Evolutionary conservation across 1,140 invertebrate genomes (phyloP), one percentile per base, ranked within the genome.

Genomic region (Saxidomus purpurata): DNA sequence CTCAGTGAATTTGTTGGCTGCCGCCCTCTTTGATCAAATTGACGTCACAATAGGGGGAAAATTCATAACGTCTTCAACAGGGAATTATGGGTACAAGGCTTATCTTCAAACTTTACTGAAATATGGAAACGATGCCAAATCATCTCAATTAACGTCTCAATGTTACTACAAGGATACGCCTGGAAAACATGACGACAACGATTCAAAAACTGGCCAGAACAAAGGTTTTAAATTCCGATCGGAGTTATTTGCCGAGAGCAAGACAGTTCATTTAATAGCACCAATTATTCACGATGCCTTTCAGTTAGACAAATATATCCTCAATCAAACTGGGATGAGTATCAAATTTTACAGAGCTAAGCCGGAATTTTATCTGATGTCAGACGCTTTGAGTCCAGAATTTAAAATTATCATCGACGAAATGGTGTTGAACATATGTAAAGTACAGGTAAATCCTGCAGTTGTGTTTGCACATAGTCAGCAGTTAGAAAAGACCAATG

Each of bases 11-110:
- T n/a, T 76, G 9, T 38, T 76, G 9, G 71, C 71, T 43, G 36
- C 40, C 28, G 34, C 71, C 4, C 43, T 76, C 40, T 76, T 76
- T 43, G 71, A 76, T 25, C 71, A 76, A 76, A 38, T 76, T 9
- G 71, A 76, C 43, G 71, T 76, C 11, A 76, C 71, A 1, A 76
- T 76, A 9, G 36, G 43, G n/a, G 71, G 71, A 40, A 76, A 76
- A n/a, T 76, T 40, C 43, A 22, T 76, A 11, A 76, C 71, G 1
- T 76, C 71, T 25, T 40, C 71, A 40, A 76, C 71, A 38, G 71
- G 71, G 3, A 3, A 76, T 40, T 76, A 76, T 47, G 36, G 9
- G n/a, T 40, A 43, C 36, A 76, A 76, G n/a, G 43, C 43, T 11
- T 9, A 9, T 1, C n/a, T 76, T 43, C 71, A 76, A 15, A 40